A percentile compares a stretch with the other conserved stretches of the same genome.
Conservation (phyloP, 2,113 vertebrate species). For the Pterophyllum scalare region DNA sequence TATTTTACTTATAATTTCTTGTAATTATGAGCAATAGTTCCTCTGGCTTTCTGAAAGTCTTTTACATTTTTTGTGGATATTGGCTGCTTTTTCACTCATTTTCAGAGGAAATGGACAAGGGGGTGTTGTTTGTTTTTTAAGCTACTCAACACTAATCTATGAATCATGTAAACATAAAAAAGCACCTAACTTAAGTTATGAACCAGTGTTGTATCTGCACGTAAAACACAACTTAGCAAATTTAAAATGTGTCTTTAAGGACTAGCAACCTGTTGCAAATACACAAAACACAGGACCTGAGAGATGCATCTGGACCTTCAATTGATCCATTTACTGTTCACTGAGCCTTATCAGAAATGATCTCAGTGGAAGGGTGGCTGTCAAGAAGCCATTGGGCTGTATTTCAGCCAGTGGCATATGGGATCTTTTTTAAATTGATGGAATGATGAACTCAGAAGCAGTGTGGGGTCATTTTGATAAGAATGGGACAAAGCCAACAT, state of each 20-base stretch:
- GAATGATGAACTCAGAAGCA: background rate
- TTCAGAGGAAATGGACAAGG: too few species aligned
- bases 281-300: too few species aligned
- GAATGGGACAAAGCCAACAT: background rate
- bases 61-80: background rate
- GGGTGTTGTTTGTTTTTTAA: background rate
- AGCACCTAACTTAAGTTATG: background rate
- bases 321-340: too few species aligned
- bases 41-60: background rate
- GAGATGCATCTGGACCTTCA: too few species aligned
- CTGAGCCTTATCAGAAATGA: too few species aligned
- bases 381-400: background rate
- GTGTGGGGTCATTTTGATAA: background rate
- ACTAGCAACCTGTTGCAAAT: background rate
- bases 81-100: background rate
- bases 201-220: background rate
- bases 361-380: too few species aligned
- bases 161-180: background rate
- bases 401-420: background rate
- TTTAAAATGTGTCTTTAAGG: background rate
- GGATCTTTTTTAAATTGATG: background rate
- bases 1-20: background rate
- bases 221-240: background rate
- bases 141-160: background rate
- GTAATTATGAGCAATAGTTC: background rate